Evolutionary conservation across 2,113 vertebrate species (phyloP), one percentile per base, ranked within the genome.

Genomic region (Oreochromis spilurus): DNA sequence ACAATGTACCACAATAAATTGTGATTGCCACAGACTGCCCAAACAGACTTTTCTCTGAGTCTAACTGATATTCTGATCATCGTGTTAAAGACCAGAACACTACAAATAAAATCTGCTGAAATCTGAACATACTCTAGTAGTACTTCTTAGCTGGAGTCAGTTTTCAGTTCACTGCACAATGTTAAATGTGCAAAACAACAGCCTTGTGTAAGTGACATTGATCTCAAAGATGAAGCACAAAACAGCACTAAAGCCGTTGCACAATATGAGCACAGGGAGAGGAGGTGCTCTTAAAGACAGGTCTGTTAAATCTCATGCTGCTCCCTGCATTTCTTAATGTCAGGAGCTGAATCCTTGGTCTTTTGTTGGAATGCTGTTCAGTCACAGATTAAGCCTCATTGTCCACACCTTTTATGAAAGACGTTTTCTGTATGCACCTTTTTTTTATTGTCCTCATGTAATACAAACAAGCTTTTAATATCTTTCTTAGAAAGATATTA

Each of bases 211-310:
- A 54, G 50, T 19, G 9, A 40, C 77, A 82, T 91, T 55, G 31
- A 87, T 94, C 91, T 88, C 8, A 82, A 38, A 87, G 81, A 89
- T 83, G 4, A 9, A 84, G 55, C 38, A 16, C 11, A 10, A 50
- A 89, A 83, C 79, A 85, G 60, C 34, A 26, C 31, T 54, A 40
- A 26, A 52, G 9, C 21, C 8, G 53, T 75, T 45, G 31, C 78
- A 19, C 19, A 31, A 16, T 72, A 1, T 65, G n/a, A 26, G 83
- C 29, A 13, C 26, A 34, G 43, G 62, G 48, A 62, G 81, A 55
- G 50, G 78, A 34, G 29, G 54, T 57, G 67, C 43, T 38, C 21
- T 91, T 85, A 90, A 93, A 90, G 67, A 55, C 19, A 26, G 43
- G 70, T 92, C 81, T 84, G 81, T 85, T 87, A n/a, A 62, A 81